Percentiles rank a stretch among this genome's conserved stretches.
Evolutionary conservation across 2,797 vertebrate species (phyloP).

Genomic region (Fratercula arctica): DNA sequence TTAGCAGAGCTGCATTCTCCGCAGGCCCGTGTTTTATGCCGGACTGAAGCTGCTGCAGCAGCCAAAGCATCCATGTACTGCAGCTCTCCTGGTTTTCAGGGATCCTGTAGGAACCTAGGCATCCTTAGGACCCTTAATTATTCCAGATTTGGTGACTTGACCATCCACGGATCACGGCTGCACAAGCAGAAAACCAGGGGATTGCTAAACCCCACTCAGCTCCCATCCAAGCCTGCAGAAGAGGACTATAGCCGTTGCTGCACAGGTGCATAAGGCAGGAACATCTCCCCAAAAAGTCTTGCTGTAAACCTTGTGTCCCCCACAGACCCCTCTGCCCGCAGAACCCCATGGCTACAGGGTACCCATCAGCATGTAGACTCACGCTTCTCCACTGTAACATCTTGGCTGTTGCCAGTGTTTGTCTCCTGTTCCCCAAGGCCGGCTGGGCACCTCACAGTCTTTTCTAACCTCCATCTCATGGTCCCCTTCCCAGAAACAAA

Average conservation of each 20-base stretch:
- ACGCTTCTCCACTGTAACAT: neutral
- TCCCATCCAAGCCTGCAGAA: neutral
- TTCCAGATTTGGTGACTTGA: neutral
- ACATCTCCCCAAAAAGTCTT: neutral
- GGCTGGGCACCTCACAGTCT: neutral
- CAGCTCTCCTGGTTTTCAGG: neutral
- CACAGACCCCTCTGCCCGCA: neutral
- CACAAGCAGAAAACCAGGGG: neutral
- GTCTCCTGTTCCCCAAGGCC: neutral
- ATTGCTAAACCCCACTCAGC: neutral
- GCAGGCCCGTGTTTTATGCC: neutral
- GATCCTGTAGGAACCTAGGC: neutral
- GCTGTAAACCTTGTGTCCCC: neutral
- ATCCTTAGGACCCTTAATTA: neutral
- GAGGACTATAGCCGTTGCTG: neutral
- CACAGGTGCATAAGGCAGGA: neutral
- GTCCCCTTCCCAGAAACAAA: neutral
- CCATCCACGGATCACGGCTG: accelerated
- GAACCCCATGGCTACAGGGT: neutral
- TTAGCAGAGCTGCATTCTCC: neutral
- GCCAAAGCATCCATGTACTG: neutral
- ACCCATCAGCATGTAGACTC: neutral
- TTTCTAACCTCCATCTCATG: neutral
- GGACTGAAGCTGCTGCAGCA: neutral
- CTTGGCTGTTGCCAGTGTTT: neutral